Conservation (phyloP, 2,113 vertebrate genomes). For the Cyprinodon tularosa region DNA sequence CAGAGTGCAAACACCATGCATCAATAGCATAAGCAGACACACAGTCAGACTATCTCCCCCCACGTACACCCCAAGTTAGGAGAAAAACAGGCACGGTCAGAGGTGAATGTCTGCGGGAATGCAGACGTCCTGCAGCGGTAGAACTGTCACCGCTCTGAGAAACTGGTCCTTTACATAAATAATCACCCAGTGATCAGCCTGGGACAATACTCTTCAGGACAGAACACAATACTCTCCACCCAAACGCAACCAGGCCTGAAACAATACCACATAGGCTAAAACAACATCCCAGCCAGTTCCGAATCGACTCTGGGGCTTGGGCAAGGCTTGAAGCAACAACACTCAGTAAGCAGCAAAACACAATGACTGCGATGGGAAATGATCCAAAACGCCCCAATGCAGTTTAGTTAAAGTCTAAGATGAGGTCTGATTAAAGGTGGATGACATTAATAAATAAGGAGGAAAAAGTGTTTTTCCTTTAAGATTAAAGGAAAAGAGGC, state of each 20-base stretch:
- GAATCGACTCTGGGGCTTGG: conserved; percentile 46
- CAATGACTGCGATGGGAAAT: conserved; percentile 56
- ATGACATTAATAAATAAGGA: neutral
- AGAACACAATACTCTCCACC: conserved; percentile 59
- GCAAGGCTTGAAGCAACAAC: conserved; percentile 48
- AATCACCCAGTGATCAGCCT: conserved; percentile 51
- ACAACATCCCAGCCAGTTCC: conserved; percentile 59
- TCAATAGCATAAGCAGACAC: conserved; percentile 45
- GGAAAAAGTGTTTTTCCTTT: neutral
- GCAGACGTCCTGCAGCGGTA: conserved; percentile 43
- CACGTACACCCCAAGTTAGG: conserved; percentile 22
- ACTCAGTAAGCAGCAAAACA: conserved; percentile 24
- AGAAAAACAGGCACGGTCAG: conserved; percentile 51
- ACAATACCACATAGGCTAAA: conserved; percentile 71
- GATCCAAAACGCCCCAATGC: conserved; percentile 55
- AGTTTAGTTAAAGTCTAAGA: conserved; percentile 48
- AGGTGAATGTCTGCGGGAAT: conserved; percentile 73
- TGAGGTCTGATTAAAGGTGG: conserved; percentile 30
- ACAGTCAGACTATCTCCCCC: conserved; percentile 11
- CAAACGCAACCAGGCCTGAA: conserved; percentile 51
- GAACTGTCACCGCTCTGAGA: conserved; percentile 70
- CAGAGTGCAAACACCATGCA: conserved; percentile 39
- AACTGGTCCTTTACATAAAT: conserved; percentile 72
- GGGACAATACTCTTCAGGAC: conserved; percentile 58
- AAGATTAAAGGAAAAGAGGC: neutral